Evolutionary conservation across 2,113 vertebrate genomes (phyloP).

Genomic region (Furnarius figulus): DNA sequence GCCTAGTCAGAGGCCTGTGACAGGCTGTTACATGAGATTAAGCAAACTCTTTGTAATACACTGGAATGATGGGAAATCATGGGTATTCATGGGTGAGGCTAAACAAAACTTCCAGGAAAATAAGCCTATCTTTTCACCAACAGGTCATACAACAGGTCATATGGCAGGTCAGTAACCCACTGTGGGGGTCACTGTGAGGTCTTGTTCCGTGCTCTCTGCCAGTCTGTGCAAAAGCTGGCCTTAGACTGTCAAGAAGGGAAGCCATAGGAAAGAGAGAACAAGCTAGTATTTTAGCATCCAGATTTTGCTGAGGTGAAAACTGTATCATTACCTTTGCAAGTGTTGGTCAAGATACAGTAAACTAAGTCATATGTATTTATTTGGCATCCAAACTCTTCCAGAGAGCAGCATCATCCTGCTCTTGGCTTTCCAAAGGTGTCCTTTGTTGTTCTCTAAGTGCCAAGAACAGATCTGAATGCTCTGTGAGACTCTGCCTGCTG

Average conservation of each 20-base stretch:
- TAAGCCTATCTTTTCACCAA: accelerated
- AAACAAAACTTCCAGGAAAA: constrained; percentile 11
- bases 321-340: not conserved
- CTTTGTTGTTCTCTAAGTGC: not conserved
- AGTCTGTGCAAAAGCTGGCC: not conserved
- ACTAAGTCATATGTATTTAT: not conserved
- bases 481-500: not conserved
- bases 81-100: not conserved
- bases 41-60: not conserved
- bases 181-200: not conserved
- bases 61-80: not conserved
- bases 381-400: not conserved
- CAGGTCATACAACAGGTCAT: not conserved
- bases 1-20: not conserved
- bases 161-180: not conserved
- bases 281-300: not conserved
- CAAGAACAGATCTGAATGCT: not conserved
- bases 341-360: not conserved
- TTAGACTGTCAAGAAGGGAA: not conserved
- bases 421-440: not conserved
- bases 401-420: not conserved
- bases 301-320: not conserved
- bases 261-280: not conserved
- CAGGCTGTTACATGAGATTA: accelerated
- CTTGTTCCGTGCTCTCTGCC: not conserved